Evolutionary conservation across 2,113 vertebrate genomes (phyloP), one percentile per base, ranked within the genome.

Genomic region (Oncorhynchus masou): DNA sequence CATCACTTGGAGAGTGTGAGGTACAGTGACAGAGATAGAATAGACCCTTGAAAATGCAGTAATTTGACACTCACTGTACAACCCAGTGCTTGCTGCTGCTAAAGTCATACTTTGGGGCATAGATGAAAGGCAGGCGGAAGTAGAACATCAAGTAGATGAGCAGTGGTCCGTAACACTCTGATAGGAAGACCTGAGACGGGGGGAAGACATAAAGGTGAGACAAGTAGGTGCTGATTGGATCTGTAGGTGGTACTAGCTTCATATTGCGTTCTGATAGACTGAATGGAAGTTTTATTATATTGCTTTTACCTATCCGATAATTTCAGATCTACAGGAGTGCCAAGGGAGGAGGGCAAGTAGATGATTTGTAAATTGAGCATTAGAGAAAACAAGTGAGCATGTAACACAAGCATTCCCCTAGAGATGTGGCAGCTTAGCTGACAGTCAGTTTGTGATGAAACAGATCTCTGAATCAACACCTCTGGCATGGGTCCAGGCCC

Each of bases 121-220:
- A 98, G 85, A 97, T 95, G 86, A 98, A 96, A 59, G 96, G 95
- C 11, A 96, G 93, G 5, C 95, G 93, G 85, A 96, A 96, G 86
- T 97, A 98, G 88, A 98, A 97, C 87, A 96, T 94, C 82, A 98
- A 84, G 82, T 97, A 98, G 77, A 98, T 95, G 79, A 97, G 80
- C 20, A 98, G 93, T 0, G 96, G 96, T 5, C 96, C 96, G 0
- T 90, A 91, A 0, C 96, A 97, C 83, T 98, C 96, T 0, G 95
- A 90, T 67, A 98, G 91, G 90, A 98, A 98, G 70, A 98, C 96
- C 96, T 98, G 81, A 45, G 34, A 13, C 9, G 9, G 39, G 39
- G 39, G 24, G 59, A 19, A 54, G 4, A 54, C 13, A 54, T 16
- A 54, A 54, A 54, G 12, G 49, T 54, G 39, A 45, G 39, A 45